Evolutionary conservation across 2,113 vertebrate species (phyloP), one percentile per base, ranked within the genome.

Genomic region (Dipodomys spectabilis): DNA sequence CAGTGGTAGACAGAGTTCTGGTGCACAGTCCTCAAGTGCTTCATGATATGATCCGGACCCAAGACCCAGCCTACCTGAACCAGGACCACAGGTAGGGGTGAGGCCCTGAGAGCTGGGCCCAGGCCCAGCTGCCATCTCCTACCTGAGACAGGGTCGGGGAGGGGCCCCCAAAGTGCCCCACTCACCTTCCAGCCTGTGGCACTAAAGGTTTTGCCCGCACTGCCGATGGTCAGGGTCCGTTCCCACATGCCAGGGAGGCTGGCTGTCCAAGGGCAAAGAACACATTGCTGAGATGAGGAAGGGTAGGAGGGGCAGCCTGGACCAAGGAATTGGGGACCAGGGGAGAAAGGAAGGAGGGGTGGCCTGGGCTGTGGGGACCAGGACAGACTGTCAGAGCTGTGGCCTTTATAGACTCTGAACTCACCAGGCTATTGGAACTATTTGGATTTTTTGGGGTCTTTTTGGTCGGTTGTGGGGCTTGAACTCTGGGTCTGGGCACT

Each of bases 231-330:
- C 88, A 99, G 78, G 0, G 99, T 99, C 64, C 99, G 98, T 28
- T 99, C 99, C 99, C 99, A 99, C 99, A 99, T 99, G 65, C 99
- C 99, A 8, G 97, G 98, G 82, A 99, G 98, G 94, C 97, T 99
- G 95, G 99, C 99, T 99, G 98, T 74, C 57, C 94, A 53, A 0
- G 67, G 78, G 53, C 95, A 53, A 35, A 86, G 78, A 93, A 25
- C 10, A 32, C 72, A n/a, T 5, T 64, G 25, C 13, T 64, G 64
- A 84, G 88, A 7, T 0, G 2, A 0, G 5, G 35, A 22, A 28
- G 3, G 25, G 53, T 16, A 16, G 53, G 53, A 49, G 49, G 49
- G 49, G 49, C 49, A 49, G 49, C 49, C 49, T 49, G 49, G 49
- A 12, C 49, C 49, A 10, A 12, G 49, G 49, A 12, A 49, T 49